phyloP scores from a whole-genome alignment of 2,888 invertebrate species.

The Lamellibrachia satsuma region DNA sequence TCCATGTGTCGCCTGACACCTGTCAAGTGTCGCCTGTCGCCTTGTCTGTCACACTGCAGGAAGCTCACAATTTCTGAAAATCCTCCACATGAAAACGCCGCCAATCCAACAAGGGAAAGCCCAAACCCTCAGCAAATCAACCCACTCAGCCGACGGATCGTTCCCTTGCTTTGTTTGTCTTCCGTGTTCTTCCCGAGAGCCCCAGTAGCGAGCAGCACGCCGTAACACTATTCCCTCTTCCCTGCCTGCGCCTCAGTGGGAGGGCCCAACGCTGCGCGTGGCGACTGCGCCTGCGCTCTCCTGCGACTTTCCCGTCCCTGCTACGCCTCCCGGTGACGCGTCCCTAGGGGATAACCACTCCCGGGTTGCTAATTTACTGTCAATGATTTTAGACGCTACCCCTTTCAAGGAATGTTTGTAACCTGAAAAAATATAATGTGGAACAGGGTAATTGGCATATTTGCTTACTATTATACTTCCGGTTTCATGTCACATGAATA shows the following conservation, averaged over 20 bases:
- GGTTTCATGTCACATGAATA: too few relatives aligned
- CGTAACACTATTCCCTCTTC: neutral
- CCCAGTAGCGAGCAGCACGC: neutral
- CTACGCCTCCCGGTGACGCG: neutral
- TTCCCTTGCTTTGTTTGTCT: neutral
- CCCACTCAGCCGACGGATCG: neutral
- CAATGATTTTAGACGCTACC: too few relatives aligned
- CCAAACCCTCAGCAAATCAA: neutral
- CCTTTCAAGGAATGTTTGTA: too few relatives aligned
- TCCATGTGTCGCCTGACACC: neutral
- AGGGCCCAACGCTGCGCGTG: neutral
- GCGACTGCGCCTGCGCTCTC: neutral
- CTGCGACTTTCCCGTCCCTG: neutral
- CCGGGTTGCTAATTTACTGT: neutral
- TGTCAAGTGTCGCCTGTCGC: neutral
- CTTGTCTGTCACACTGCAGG: neutral
- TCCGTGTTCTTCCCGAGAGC: neutral
- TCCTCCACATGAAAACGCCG: neutral
- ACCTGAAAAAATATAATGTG: too few relatives aligned
- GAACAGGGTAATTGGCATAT: too few relatives aligned
- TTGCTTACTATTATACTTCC: too few relatives aligned
- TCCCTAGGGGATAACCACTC: neutral
- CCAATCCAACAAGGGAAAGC: neutral
- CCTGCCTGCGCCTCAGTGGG: neutral
- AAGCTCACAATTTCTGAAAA: neutral